Evolutionary conservation across 2,113 vertebrate genomes (phyloP).

Genomic region (Calyptomena viridis): DNA sequence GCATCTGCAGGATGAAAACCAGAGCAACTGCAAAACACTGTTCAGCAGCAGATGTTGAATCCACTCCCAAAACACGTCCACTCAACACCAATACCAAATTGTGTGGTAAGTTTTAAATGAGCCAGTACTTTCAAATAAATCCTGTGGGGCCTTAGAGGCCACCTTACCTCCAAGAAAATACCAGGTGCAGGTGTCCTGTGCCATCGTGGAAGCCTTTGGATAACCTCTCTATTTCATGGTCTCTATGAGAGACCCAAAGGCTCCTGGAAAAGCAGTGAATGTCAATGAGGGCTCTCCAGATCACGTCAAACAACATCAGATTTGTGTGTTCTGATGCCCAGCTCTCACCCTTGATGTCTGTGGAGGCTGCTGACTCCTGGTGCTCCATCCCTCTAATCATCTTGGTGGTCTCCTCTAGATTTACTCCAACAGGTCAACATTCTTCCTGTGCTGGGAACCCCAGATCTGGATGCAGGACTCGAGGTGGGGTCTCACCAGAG

Average conservation of each 20-base stretch:
- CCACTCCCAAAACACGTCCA: neutral
- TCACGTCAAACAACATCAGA: too few relatives aligned
- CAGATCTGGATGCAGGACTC: too few relatives aligned
- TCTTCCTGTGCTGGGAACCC: too few relatives aligned
- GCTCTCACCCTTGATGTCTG: neutral
- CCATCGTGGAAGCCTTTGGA: too few relatives aligned
- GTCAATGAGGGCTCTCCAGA: neutral
- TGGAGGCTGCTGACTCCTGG: neutral
- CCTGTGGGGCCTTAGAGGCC: neutral
- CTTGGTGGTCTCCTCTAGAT: too few relatives aligned
- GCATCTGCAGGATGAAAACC: neutral
- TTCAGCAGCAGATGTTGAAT: neutral
- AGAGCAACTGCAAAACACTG: neutral
- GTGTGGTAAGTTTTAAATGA: neutral
- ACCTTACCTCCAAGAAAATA: neutral
- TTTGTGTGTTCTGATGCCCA: neutral
- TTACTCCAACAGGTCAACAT: too few relatives aligned
- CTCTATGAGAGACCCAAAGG: neutral
- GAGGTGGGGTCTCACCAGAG: too few relatives aligned
- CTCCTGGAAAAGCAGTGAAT: neutral
- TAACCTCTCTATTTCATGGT: neutral
- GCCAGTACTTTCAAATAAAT: neutral
- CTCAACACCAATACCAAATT: neutral
- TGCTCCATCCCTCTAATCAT: too few relatives aligned
- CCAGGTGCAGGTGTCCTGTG: neutral